Evolutionary conservation across 2,888 invertebrate species (phyloP).

Genomic region (Deroplatys truncata): DNA sequence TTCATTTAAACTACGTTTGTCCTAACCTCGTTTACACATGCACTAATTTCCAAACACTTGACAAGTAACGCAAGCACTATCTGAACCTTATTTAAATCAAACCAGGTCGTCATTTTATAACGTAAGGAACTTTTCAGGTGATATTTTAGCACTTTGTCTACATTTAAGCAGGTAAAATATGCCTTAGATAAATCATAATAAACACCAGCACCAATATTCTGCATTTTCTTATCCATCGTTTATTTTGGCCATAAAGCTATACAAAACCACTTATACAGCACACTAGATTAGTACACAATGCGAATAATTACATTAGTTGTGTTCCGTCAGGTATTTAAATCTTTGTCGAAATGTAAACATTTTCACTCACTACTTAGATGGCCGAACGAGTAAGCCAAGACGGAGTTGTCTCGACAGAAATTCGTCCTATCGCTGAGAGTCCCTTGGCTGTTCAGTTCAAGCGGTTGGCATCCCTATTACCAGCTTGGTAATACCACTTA

Average conservation of each 20-base stretch:
- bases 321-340: background rate
- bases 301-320: background rate
- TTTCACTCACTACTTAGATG: constrained; percentile 30
- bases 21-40: background rate
- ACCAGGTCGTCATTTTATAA: background rate
- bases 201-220: background rate
- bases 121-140: too few species aligned
- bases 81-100: background rate
- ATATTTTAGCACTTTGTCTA: background rate
- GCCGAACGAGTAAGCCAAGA: constrained; percentile 33
- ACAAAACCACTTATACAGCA: background rate
- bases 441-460: constrained; percentile 26
- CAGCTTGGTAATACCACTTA: background rate
- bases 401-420: constrained; percentile 30
- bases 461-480: constrained; percentile 9
- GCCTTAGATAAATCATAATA: background rate
- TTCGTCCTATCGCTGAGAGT: constrained; percentile 30
- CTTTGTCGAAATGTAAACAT: constrained; percentile 2
- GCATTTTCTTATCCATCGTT: background rate
- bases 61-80: background rate
- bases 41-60: background rate
- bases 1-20: constrained; percentile 14
- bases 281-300: background rate
- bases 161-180: background rate
- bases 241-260: background rate